Base-by-base conservation (phyloP, 2,888 invertebrate genomes). In the Apotomis capreana region DNA sequence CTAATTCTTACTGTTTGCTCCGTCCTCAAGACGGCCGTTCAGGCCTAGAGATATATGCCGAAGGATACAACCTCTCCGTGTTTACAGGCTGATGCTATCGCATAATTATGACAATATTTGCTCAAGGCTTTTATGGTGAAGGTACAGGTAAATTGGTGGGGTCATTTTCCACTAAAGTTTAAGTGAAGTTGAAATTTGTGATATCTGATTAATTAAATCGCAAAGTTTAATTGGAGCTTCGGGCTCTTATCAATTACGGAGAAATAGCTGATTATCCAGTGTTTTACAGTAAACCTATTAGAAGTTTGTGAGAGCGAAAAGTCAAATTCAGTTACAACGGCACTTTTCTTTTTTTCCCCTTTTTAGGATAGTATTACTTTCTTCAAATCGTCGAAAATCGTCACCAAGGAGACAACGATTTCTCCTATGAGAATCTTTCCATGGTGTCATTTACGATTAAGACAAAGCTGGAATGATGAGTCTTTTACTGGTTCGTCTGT, bases 61-160 rank as follows among this genome's bases (percentile, higher is more conserved):
- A 87, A 89, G 90, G 91, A 87, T 85, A 87, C 83, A 82, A 83
- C 83, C 85, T 40, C 84, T 86, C 81, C 84, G 82, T 89, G 91
- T 90, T 90, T 89, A 89, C 89, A 86, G 85, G 85, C 79, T 85
- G 93, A 93, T 92, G 89, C 79, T 92, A 93, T 93, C 92, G 88
- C 81, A 81, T 92, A 92, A 92, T 93, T 91, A 90, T 90, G 91
- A 89, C 91, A 92, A 92, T 92, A 91, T 93, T 93, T 92, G 91
- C 87, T 85, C 86, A 84, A 84, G 85, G 85, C 87, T 88, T 89
- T 87, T 87, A 87, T 86, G 87, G 86, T 79, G 68, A 55, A 69
- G 70, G 74, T 75, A 76, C 76, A 79, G 80, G 80, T 83, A 82
- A 74, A 73, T 69, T 74, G 71, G 74, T 71, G 70, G 74, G 74